Percentiles rank a stretch among this genome's conserved stretches.
Evolutionary conservation across 2,888 invertebrate species (phyloP).

Genomic region (Callyntrura guangdongensis): DNA sequence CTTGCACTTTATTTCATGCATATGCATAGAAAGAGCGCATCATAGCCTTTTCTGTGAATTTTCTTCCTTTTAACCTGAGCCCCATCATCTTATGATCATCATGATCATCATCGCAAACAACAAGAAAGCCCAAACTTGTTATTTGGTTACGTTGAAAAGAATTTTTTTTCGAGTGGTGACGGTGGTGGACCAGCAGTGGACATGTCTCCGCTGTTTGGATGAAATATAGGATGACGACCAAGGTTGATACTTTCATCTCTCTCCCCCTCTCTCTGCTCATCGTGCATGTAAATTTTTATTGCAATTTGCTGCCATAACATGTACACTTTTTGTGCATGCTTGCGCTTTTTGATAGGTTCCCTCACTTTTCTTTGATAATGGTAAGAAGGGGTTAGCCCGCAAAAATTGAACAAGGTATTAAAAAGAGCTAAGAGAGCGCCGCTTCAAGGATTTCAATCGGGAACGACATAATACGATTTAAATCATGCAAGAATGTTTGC

Average conservation of each 20-base stretch:
- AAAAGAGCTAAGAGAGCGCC: constrained; percentile 64
- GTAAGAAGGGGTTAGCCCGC: constrained; percentile 59
- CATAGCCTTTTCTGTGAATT: background rate
- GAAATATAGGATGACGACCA: constrained; percentile 37
- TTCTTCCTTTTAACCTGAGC: too few relatives aligned
- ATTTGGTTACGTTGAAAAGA: too few relatives aligned
- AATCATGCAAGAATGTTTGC: too few relatives aligned
- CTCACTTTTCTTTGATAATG: background rate
- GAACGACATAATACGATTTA: constrained; percentile 17
- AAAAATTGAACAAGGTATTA: constrained; percentile 8
- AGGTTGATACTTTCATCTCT: too few relatives aligned
- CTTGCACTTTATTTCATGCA: background rate
- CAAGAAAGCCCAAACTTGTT: too few relatives aligned
- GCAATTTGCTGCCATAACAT: too few relatives aligned
- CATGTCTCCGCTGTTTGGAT: constrained; percentile 10
- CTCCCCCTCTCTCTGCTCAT: too few relatives aligned
- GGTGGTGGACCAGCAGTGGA: constrained; percentile 43
- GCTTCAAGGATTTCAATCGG: constrained; percentile 56
- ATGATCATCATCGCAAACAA: too few relatives aligned
- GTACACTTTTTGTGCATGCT: too few relatives aligned
- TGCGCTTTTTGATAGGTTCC: constrained; percentile 18
- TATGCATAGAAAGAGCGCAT: background rate
- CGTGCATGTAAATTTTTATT: constrained; percentile 33
- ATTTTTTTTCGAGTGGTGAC: background rate
- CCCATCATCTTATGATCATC: too few relatives aligned